These are phyloP conservation scores for Vidua macroura DNA, from an alignment of 2,113 vertebrate genomes.

Conservation along the genomic window DNA sequence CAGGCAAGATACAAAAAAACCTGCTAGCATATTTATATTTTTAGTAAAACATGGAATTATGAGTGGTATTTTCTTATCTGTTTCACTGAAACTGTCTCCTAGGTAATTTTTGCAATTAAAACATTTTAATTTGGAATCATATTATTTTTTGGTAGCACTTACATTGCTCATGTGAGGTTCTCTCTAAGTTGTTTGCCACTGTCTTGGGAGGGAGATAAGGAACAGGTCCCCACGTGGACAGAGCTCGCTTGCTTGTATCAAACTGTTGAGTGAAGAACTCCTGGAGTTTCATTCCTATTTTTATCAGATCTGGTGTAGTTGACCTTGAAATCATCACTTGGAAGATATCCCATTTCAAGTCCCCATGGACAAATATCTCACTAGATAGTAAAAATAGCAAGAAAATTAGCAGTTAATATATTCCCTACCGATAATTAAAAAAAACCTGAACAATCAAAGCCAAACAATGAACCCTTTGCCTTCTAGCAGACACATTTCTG, in stretches of 20 bases:
- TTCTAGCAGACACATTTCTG: not conserved
- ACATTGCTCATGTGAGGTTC: conserved; percentile 87
- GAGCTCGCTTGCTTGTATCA: conserved; percentile 95
- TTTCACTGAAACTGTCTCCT: not conserved
- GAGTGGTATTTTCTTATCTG: not conserved
- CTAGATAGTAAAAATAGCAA: conserved; percentile 67
- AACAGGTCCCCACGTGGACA: conserved; percentile 97
- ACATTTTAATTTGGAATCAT: not conserved
- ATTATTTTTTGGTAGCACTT: conserved; percentile 44
- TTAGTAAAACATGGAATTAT: not conserved
- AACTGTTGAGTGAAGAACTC: conserved; percentile 99
- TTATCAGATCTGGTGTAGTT: conserved; percentile 97
- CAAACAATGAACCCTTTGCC: not conserved
- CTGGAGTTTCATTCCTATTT: conserved; percentile 99
- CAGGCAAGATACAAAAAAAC: not conserved
- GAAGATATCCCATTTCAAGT: conserved; percentile 99
- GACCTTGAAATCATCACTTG: conserved; percentile 99
- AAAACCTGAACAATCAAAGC: not conserved
- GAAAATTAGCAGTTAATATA: not conserved
- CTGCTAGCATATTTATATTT: not conserved
- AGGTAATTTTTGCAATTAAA: not conserved
- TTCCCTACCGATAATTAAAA: not conserved
- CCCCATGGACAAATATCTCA: conserved; percentile 96
- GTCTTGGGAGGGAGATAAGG: conserved; percentile 93
- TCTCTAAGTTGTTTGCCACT: conserved; percentile 82